These are phyloP conservation scores for Eulemur albifrons DNA, from an alignment of 2,797 vertebrate genomes.

Conservation along the genomic window DNA sequence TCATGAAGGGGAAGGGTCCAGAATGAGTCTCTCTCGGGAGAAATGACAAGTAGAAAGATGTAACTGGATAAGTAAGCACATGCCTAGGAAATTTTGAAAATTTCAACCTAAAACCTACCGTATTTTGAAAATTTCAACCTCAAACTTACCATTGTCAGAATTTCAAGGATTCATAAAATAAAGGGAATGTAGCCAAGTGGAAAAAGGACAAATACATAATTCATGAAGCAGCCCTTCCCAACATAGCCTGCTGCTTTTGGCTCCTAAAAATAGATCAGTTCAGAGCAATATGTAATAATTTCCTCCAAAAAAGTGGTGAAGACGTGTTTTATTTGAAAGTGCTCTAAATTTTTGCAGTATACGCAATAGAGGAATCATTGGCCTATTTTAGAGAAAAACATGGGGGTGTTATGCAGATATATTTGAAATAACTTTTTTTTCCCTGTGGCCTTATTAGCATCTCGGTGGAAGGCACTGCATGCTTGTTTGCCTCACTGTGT, in stretches of 20 bases:
- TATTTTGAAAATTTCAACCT: conserved; percentile 17
- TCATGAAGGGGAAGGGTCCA: not conserved
- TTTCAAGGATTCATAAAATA: conserved; percentile 80
- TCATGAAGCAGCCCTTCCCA: conserved; percentile 81
- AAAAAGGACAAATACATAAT: conserved; percentile 83
- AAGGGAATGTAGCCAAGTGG: conserved; percentile 76
- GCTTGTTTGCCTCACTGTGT: conserved; percentile 55
- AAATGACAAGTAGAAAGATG: conserved; percentile 50
- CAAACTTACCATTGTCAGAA: conserved; percentile 63
- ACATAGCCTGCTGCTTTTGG: conserved; percentile 76
- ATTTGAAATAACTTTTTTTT: not conserved
- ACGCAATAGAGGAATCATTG: conserved; percentile 32
- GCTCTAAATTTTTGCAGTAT: not conserved
- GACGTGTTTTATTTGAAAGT: conserved; percentile 61
- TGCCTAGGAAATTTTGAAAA: conserved; percentile 61
- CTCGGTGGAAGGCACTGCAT: conserved; percentile 60
- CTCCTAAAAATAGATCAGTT: conserved; percentile 81
- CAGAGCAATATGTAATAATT: conserved; percentile 72
- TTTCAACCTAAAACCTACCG: conserved; percentile 47
- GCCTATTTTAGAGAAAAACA: not conserved
- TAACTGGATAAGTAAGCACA: not conserved
- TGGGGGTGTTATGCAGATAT: not conserved
- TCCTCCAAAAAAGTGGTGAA: conserved; percentile 69
- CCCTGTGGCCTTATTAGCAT: conserved; percentile 73
- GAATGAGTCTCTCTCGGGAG: not conserved